Evolutionary conservation across 2,113 vertebrate genomes (phyloP), one percentile per base, ranked within the genome.

Genomic region (Embiotoca jacksoni): DNA sequence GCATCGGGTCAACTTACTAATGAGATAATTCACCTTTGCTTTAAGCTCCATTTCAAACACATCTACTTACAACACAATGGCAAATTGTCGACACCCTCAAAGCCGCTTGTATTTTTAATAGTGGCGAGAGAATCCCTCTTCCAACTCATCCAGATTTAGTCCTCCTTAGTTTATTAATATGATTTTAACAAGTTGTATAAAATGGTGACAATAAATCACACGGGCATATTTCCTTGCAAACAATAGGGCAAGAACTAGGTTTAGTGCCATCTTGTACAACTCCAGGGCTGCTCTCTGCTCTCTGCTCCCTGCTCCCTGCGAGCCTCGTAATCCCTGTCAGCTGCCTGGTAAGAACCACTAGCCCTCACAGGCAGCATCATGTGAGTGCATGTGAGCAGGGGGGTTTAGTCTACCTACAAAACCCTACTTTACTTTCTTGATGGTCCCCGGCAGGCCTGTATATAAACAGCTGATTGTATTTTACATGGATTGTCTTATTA

Each of bases 251-350:
- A 46, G 73, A 56, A 54, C 3, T 2, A 46, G 55, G 11, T 37
- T 44, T 58, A 2, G 41, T 33, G 44, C 32, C 63, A 39, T 79
- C 79, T 50, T 53, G 54, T 39, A 31, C 31, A 72, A 75, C 15
- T 82, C 5, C 49, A 23, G 41, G 63, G 59, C 62, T 72, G 76
- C 55, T 78, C 75, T 81, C 71, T 85, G 70, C 23, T 23, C 23
- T 23, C 62, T 72, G 76, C 55, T 78, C 75, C 79, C 71, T 85
- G 70, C 82, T 86, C 80, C 82, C 57, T 62, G 62, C 80, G 75
- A 83, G 81, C 86, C 85, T 85, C 78, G 64, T 92, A 94, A 95
- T 95, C 93, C 90, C 74, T 52, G 81, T 95, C 95, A 95, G 93
- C 94, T 95, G 94, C 92, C 88, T 89, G 72, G 53, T 87, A 64